A percentile compares a stretch with the other conserved stretches of the same genome.
Conservation (phyloP, 2,888 invertebrate species). For the Spialia ferax region DNA sequence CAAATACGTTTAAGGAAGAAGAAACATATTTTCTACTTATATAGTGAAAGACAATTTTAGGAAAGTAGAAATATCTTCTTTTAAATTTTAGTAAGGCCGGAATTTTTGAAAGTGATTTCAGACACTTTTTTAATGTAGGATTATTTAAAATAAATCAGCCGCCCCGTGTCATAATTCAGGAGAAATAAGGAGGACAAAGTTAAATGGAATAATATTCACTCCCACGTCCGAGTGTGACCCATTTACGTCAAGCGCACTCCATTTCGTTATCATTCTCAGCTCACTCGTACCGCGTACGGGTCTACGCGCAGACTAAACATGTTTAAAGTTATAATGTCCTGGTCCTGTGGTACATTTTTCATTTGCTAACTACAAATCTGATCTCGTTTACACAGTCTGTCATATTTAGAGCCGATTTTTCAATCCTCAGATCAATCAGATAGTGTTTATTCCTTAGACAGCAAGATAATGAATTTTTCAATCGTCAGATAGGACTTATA, state of each 20-base stretch:
- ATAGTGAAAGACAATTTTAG: background rate
- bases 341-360: slow-evolving; percentile 8
- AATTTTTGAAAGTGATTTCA: too few relatives aligned
- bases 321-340: slow-evolving; percentile 14
- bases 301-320: background rate
- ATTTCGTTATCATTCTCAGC: slow-evolving; percentile 25
- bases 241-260: slow-evolving; percentile 31
- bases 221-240: slow-evolving; percentile 30
- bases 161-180: slow-evolving; percentile 12
- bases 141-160: background rate
- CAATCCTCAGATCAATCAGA: too few relatives aligned
- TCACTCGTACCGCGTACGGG: slow-evolving; percentile 1
- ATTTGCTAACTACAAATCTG: background rate
- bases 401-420: too few relatives aligned
- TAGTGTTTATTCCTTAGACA: too few relatives aligned
- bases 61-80: background rate
- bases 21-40: background rate
- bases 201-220: slow-evolving; percentile 29
- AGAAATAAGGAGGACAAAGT: slow-evolving; percentile 21
- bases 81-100: too few relatives aligned
- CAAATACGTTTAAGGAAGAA: background rate
- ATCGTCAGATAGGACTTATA: too few relatives aligned
- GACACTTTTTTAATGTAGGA: background rate
- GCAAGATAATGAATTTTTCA: too few relatives aligned
- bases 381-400: too few relatives aligned